These are phyloP conservation scores for Echinops telfairi DNA, from an alignment of 2,113 vertebrate species.

Conservation along the genomic window DNA sequence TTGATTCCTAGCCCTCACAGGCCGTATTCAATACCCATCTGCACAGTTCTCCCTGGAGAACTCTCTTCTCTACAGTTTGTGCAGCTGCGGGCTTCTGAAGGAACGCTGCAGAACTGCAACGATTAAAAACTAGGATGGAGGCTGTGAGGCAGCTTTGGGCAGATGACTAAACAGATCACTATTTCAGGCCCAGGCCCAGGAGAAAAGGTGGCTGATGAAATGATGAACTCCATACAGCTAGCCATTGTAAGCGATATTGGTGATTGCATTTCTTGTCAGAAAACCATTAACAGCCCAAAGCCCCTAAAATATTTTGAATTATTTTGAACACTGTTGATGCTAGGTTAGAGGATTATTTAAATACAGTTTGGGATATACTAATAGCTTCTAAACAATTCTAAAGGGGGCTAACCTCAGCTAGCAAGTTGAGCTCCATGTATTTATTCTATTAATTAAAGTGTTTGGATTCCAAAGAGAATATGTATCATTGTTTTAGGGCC, in stretches of 20 bases:
- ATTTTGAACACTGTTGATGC: neutral
- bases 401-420: neutral
- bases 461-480: neutral
- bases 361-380: neutral
- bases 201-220: neutral
- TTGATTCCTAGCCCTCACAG: neutral
- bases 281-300: neutral
- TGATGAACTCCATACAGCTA: neutral
- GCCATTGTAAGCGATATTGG: neutral
- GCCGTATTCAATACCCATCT: neutral
- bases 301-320: neutral
- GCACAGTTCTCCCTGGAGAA: neutral
- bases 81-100: constrained; percentile 4
- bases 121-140: neutral
- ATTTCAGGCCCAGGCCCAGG: neutral
- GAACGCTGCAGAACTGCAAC: neutral
- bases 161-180: neutral
- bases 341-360: no score
- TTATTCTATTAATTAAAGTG: neutral
- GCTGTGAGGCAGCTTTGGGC: neutral
- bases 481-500: neutral
- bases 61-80: neutral
- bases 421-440: neutral
- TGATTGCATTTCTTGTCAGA: neutral
- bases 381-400: neutral